phyloP scores from a whole-genome alignment of 2,797 vertebrate genomes.

The Sebastes diploproa region DNA sequence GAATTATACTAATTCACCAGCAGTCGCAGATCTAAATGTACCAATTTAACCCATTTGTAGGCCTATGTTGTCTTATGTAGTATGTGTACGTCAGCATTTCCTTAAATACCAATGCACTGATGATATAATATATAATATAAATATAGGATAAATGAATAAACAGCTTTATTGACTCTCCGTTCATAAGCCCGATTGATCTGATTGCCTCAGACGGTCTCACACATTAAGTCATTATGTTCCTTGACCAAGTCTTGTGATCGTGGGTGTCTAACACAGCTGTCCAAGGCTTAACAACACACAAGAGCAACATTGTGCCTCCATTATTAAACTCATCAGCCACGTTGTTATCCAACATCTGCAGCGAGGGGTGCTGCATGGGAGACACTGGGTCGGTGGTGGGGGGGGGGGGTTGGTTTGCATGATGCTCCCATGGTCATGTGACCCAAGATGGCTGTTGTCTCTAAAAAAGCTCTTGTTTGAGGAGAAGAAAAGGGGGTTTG shows the following conservation, averaged over 20 bases:
- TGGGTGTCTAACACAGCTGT: slow-evolving; percentile 46
- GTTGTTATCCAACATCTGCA: slow-evolving; percentile 64
- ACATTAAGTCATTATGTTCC: slow-evolving; percentile 17
- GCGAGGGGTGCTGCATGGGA: slow-evolving; percentile 29
- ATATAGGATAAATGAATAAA: not conserved
- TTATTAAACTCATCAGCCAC: slow-evolving; percentile 37
- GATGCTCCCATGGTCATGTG: slow-evolving; percentile 62
- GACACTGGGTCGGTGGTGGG: not conserved
- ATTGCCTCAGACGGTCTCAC: not conserved
- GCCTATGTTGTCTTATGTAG: not conserved
- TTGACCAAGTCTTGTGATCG: slow-evolving; percentile 36
- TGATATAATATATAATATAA: not conserved
- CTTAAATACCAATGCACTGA: not conserved
- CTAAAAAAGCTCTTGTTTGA: slow-evolving; percentile 69
- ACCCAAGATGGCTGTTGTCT: slow-evolving; percentile 66
- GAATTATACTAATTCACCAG: not conserved
- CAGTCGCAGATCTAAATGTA: not conserved
- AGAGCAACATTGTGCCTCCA: slow-evolving; percentile 47
- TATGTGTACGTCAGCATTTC: not conserved
- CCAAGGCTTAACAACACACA: slow-evolving; percentile 36
- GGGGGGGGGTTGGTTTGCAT: not conserved
- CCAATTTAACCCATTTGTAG: not conserved
- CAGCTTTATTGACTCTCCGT: not conserved
- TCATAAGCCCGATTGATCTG: not conserved
- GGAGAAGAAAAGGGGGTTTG: slow-evolving; percentile 73